Conservation (phyloP, 2,113 vertebrate species). For the Chlamydotis undulata region DNA sequence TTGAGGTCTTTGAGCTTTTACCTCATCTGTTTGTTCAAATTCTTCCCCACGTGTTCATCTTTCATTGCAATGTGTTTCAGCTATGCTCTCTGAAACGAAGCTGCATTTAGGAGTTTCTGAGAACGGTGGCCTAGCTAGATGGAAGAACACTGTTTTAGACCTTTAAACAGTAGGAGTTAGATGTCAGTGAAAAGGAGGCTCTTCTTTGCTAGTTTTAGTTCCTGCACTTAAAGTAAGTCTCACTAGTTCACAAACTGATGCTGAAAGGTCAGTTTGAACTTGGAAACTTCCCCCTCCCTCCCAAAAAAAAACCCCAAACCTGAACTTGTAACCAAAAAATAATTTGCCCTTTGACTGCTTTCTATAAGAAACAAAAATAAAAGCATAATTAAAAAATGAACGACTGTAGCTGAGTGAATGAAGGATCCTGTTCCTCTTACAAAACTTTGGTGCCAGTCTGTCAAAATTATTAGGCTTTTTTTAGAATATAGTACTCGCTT, state of each 20-base stretch:
- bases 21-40: neutral
- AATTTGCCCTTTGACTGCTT: neutral
- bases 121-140: neutral
- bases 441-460: neutral
- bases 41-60: neutral
- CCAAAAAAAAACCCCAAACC: neutral
- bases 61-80: neutral
- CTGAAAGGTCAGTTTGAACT: neutral
- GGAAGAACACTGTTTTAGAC: neutral
- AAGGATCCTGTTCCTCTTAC: neutral
- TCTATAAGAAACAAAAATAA: neutral
- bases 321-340: neutral
- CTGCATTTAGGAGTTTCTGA: neutral
- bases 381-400: neutral
- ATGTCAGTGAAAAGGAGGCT: neutral
- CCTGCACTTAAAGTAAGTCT: neutral
- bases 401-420: fast-evolving
- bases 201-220: neutral
- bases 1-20: neutral
- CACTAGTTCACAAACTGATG: neutral
- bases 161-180: neutral
- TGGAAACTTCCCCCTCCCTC: neutral
- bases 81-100: neutral
- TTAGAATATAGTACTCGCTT: neutral
- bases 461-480: neutral